Conservation (phyloP, 1,140 invertebrate genomes). For the Brachionus manjavacas region DNA sequence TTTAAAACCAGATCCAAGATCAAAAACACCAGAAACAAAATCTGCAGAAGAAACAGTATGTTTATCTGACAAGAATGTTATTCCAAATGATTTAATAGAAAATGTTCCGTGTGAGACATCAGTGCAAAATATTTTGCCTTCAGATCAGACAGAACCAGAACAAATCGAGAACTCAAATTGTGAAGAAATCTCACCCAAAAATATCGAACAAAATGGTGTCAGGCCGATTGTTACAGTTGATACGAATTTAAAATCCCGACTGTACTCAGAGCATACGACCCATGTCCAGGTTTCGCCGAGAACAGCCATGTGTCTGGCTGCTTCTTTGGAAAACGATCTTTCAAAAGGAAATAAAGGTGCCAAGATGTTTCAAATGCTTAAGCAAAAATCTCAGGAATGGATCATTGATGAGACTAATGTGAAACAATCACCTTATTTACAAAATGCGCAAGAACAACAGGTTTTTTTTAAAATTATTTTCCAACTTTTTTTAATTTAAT, state of each 20-base stretch:
- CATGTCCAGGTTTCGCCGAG: background rate
- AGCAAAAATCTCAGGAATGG: constrained; percentile 4
- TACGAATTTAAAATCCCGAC: background rate
- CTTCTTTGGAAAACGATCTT: background rate
- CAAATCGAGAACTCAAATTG: background rate
- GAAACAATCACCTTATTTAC: background rate
- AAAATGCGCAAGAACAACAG: background rate
- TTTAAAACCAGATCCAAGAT: background rate
- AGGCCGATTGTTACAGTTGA: background rate
- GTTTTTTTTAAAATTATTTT: too few relatives aligned
- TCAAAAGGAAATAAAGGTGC: background rate
- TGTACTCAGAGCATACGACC: background rate
- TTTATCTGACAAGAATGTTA: background rate
- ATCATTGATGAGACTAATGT: constrained; percentile 23
- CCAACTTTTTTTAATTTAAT: background rate
- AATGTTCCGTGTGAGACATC: background rate
- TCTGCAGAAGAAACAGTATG: background rate
- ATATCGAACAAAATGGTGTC: background rate
- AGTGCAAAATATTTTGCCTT: background rate
- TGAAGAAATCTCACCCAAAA: background rate
- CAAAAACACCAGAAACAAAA: background rate
- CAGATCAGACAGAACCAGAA: background rate
- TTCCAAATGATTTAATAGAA: background rate
- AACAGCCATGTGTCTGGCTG: background rate
- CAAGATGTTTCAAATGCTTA: background rate